A percentile compares a stretch with the other conserved stretches of the same genome.
These are phyloP conservation scores for Eunapius fragilis DNA, from an alignment of 37 sponge, comb jelly and placozoan species.

Conservation along the genomic window DNA sequence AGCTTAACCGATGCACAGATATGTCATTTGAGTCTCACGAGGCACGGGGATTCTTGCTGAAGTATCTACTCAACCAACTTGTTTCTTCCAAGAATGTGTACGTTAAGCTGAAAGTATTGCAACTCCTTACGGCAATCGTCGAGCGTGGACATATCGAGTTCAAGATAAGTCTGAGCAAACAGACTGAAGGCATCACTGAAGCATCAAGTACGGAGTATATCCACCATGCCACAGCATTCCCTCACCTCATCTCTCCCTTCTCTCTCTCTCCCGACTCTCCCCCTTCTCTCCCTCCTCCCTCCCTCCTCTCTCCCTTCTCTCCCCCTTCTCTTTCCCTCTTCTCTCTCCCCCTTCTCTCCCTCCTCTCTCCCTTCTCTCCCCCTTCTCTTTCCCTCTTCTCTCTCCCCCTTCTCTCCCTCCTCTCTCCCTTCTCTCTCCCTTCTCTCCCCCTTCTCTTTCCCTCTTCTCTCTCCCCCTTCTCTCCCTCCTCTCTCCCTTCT, in stretches of 20 bases:
- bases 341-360: no score
- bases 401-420: no score
- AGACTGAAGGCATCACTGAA: constrained; percentile 59
- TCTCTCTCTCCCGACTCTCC: no score
- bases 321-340: no score
- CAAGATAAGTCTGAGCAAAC: constrained; percentile 60
- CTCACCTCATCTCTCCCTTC: no score
- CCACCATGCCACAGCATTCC: no score
- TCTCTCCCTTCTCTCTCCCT: constrained; percentile 9
- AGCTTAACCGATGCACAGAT: constrained; percentile 29
- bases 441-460: background rate
- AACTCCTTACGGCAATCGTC: constrained; percentile 21
- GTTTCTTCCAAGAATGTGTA: constrained; percentile 58
- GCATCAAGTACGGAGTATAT: constrained; percentile 65
- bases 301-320: no score
- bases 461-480: no score
- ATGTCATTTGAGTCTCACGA: constrained; percentile 82
- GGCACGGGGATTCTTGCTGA: constrained; percentile 68
- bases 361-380: no score
- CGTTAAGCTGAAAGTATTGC: constrained; percentile 65
- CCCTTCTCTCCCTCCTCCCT: no score
- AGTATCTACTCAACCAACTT: constrained; percentile 74
- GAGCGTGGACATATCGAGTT: constrained; percentile 77
- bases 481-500: no score
- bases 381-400: no score